Base-by-base conservation (phyloP, 2,797 vertebrate genomes). In the Mormyrus hasselquistii region DNA sequence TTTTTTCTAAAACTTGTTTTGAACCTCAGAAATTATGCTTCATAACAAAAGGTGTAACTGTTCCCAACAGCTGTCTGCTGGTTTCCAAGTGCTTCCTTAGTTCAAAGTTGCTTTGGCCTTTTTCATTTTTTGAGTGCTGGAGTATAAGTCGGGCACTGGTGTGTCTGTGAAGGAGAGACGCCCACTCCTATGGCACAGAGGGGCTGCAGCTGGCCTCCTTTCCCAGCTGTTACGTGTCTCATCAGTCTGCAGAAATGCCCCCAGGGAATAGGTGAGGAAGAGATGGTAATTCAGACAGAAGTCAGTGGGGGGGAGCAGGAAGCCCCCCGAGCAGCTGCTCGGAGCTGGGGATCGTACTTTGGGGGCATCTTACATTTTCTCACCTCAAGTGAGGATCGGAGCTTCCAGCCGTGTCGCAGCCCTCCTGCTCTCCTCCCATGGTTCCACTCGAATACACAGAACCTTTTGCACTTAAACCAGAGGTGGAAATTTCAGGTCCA, bases 101-200 rank as follows among this genome's bases (percentile, higher is more conserved):
- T 73, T 73, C 9, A 34, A 34, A 29, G 65, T 76, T 16, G 69
- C 69, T 41, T 41, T 41, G 34, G 62, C 62, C 22, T 34, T 12
- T 29, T 14, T 29, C 3, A 12, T 69, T 69, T 41, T 41, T 41
- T 79, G 73, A 44, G 19, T 34, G 52, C 49, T 44, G 73, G 55
- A 29, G 84, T 90, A 65, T 69, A 65, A 73, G 69, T 65, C 47
- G 22, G 85, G 73, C 52, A 49, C 1, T 59, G 7, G 85, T 83
- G 34, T 2, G 44, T 34, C 59, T 88, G 86, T 90, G 92, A 91
- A 91, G 92, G 90, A 90, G 88, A 86, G 8, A 0, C 49, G 12
- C 19, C n/a, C 34, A 41, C 49, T 7, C 14, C 49, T 52, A 7
- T 6, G 22, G 6, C 25, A 53, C 7, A 9, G 82, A 10, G 8